A percentile compares a stretch with the other conserved stretches of the same genome.
These are phyloP conservation scores for Sula dactylatra DNA, from an alignment of 2,113 vertebrate genomes.

Conservation along the genomic window DNA sequence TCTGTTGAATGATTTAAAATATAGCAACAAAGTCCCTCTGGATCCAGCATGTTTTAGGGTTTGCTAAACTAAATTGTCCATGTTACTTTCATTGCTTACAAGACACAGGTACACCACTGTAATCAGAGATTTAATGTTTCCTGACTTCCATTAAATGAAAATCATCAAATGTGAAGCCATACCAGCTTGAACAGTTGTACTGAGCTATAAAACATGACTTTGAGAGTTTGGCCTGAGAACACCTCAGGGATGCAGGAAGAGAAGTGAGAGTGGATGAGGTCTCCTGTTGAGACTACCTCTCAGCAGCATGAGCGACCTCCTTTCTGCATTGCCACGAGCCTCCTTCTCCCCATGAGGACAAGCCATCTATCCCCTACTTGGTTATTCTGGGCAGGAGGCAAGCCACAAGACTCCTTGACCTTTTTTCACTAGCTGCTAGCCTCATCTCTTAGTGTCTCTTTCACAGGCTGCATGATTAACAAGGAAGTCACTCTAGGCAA, in stretches of 20 bases:
- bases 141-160: background rate
- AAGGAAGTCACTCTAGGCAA: background rate
- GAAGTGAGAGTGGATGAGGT: background rate
- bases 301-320: accelerated
- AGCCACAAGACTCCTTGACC: background rate
- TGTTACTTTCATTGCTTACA: background rate
- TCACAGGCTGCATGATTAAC: background rate
- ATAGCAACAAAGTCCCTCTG: background rate
- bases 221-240: background rate
- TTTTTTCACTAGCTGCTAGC: background rate
- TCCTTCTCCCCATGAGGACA: background rate
- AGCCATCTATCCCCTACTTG: background rate
- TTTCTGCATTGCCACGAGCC: background rate
- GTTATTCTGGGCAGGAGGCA: background rate
- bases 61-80: background rate
- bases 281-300: background rate
- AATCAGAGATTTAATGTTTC: background rate
- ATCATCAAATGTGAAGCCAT: background rate
- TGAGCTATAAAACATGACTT: background rate
- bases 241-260: background rate
- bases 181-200: background rate
- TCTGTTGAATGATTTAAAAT: slow-evolving; percentile 7
- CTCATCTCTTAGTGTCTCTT: background rate
- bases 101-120: background rate
- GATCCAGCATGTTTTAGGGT: background rate